Percentiles rank a stretch among this genome's conserved stretches.
Evolutionary conservation across 2,888 invertebrate genomes (phyloP).

Genomic region (Drosophila merina): DNA sequence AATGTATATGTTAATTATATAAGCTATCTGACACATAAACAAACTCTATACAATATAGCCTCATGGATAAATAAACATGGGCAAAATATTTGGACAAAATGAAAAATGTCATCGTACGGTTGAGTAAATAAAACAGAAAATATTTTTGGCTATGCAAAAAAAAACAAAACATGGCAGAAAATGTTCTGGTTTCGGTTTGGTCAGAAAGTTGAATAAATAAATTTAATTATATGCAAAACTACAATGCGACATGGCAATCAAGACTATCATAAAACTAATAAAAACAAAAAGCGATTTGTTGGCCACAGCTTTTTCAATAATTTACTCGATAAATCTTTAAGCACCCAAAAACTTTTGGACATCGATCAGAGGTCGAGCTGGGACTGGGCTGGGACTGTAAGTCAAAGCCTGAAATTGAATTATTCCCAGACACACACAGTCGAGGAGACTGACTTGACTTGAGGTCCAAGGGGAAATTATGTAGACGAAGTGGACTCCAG

Average conservation of each 20-base stretch:
- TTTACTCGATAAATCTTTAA: slow-evolving; percentile 43
- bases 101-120: slow-evolving; percentile 54
- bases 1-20: slow-evolving; percentile 56
- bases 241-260: slow-evolving; percentile 28
- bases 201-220: slow-evolving; percentile 49
- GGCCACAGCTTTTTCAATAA: slow-evolving; percentile 35
- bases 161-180: slow-evolving; percentile 21
- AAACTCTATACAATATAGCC: slow-evolving; percentile 12
- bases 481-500: slow-evolving; percentile 20
- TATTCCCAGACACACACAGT: slow-evolving; percentile 46
- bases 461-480: slow-evolving; percentile 38
- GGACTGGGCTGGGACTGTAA: not conserved
- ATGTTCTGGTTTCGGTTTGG: slow-evolving; percentile 16
- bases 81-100: slow-evolving; percentile 38
- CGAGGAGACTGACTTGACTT: no score
- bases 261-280: slow-evolving; percentile 25
- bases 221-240: slow-evolving; percentile 49
- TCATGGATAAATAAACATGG: slow-evolving; percentile 38
- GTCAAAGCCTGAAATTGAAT: slow-evolving; percentile 36
- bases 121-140: slow-evolving; percentile 53
- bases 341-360: slow-evolving; percentile 25
- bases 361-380: slow-evolving; percentile 14
- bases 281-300: slow-evolving; percentile 31
- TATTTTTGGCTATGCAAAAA: slow-evolving; percentile 20
- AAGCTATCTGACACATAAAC: slow-evolving; percentile 33